Evolutionary conservation across 2,113 vertebrate genomes (phyloP).

Genomic region (Centropus bengalensis): DNA sequence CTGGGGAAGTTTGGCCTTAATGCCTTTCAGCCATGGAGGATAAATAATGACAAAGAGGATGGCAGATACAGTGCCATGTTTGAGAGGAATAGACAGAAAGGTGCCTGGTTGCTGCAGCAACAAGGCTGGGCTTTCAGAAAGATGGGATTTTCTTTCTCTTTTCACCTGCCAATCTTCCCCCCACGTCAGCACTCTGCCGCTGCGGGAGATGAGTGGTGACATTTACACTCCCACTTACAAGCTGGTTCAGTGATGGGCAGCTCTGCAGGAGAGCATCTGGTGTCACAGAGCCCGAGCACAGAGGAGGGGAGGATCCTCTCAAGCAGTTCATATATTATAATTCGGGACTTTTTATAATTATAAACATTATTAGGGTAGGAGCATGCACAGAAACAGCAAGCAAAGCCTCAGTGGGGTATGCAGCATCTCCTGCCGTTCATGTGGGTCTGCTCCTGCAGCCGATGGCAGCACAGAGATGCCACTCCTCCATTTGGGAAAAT

Average conservation of each 20-base stretch:
- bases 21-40: background rate
- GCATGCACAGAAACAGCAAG: background rate
- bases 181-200: slow-evolving; percentile 46
- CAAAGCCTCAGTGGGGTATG: background rate
- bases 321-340: background rate
- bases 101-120: slow-evolving; percentile 68
- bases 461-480: background rate
- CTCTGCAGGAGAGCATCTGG: slow-evolving; percentile 59
- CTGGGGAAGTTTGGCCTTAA: background rate
- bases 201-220: slow-evolving; percentile 61
- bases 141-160: slow-evolving; percentile 61
- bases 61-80: background rate
- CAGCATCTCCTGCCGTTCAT: background rate
- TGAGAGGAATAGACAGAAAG: slow-evolving; percentile 50
- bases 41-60: background rate
- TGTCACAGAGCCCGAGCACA: slow-evolving; percentile 50
- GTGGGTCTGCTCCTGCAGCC: background rate
- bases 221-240: slow-evolving; percentile 79
- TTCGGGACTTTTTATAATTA: background rate
- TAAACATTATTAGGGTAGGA: background rate
- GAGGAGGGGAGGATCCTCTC: background rate
- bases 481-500: background rate
- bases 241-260: slow-evolving; percentile 66
- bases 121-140: slow-evolving; percentile 47
- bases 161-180: slow-evolving; percentile 73